Conservation (phyloP, 2,888 invertebrate species). For the Drosophila testacea region DNA sequence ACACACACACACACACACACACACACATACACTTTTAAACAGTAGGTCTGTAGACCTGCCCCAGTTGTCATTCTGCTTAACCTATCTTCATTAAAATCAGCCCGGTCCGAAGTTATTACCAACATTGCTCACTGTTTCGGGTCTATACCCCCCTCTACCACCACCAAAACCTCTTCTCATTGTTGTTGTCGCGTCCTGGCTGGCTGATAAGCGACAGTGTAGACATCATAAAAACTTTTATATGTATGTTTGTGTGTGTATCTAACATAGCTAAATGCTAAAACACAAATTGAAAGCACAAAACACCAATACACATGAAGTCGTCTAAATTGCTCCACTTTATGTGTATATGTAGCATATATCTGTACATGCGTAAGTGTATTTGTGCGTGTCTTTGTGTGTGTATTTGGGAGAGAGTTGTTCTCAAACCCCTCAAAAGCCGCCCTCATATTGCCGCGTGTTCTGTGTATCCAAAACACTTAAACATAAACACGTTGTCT, state of each 20-base stretch:
- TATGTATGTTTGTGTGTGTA: conserved; percentile 28
- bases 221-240: conserved; percentile 74
- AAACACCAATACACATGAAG: conserved; percentile 63
- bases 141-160: not conserved
- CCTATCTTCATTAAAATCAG: conserved; percentile 63
- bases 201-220: conserved; percentile 72
- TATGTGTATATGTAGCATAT: conserved; percentile 33
- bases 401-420: conserved; percentile 36
- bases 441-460: conserved; percentile 40
- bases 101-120: conserved; percentile 48
- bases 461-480: conserved; percentile 66
- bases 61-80: conserved; percentile 57
- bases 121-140: conserved; percentile 41
- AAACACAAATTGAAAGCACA: conserved; percentile 69
- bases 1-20: conserved; percentile 5
- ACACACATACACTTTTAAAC: conserved; percentile 2
- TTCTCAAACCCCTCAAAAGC: conserved; percentile 28
- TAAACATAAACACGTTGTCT: conserved; percentile 77
- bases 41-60: conserved; percentile 38
- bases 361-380: conserved; percentile 36
- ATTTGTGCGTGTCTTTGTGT: conserved; percentile 18
- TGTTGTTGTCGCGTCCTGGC: conserved; percentile 39
- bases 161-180: not conserved
- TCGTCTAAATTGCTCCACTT: conserved; percentile 73
- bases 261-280: conserved; percentile 58